Base-by-base conservation (phyloP, 2,113 vertebrate genomes). In the Rhabdomys dilectus region DNA sequence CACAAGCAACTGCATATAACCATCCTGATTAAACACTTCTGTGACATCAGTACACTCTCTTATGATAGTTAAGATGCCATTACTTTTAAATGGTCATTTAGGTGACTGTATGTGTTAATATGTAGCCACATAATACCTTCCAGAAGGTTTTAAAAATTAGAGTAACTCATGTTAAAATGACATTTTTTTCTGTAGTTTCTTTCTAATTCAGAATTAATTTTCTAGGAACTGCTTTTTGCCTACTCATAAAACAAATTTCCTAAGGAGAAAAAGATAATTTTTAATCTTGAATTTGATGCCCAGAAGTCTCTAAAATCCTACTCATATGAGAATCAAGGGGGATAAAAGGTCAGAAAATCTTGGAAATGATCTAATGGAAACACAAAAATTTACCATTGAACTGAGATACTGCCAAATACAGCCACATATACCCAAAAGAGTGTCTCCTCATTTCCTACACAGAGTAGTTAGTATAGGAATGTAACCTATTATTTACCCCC, bases 221-320 rank as follows among this genome's bases (percentile, higher is more conserved):
- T 94, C 42, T 68, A 73, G 81, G 21, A 34, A 72, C 24, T 60
- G 1, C 17, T 58, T 17, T 21, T 58, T 73, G 51, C n/a, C 78
- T 7, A 75, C 31, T 88, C 34, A 70, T 62, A 60, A 94, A 90
- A 68, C 24, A 45, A 96, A 72, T 73, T 24, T 34, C 26, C 89
- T 16, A 62, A 42, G 56, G 16, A 84, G 17, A 93, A 93, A 64
- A 60, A 68, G 36, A 15, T 58, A 10, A 29, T 64, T 91, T 89
- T 84, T 22, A 84, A 60, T 4, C 24, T 31, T 39, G 15, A 73
- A 56, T 93, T 85, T 84, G 24, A 3, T n/a, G 13, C 13, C 7
- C 45, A 53, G 13, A 29, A 81, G 91, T 64, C 48, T 93, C 66
- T 48, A 86, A 88, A 90, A 91, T 45, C 24, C 15, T n/a, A 93